These are phyloP conservation scores for Meloidogyne hapla DNA, from an alignment of 1,140 invertebrate species.

Conservation along the genomic window DNA sequence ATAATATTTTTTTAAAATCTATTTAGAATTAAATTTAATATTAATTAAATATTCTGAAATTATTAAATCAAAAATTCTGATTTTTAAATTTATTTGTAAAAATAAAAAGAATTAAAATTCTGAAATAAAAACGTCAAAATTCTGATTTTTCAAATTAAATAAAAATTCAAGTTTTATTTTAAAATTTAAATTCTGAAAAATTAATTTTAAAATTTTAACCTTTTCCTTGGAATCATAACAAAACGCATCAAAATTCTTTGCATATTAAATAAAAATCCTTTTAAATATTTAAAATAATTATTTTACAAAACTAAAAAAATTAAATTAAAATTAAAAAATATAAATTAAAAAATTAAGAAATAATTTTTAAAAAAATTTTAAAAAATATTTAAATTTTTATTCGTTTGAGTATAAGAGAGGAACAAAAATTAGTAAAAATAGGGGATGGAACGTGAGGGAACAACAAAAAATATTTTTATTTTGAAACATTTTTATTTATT, in stretches of 20 bases:
- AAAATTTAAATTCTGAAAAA: not conserved
- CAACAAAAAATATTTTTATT: too few relatives aligned
- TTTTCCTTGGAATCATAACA: not conserved
- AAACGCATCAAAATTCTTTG: slow-evolving; percentile 5
- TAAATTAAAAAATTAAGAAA: not conserved
- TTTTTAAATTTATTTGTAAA: too few relatives aligned
- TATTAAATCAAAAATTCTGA: too few relatives aligned
- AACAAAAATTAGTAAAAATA: too few relatives aligned
- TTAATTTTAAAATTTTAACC: not conserved
- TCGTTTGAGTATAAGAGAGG: not conserved
- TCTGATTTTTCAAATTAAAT: too few relatives aligned
- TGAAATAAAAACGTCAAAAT: too few relatives aligned
- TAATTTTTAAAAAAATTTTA: not conserved
- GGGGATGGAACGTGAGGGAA: too few relatives aligned
- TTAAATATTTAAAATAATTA: not conserved
- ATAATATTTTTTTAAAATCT: too few relatives aligned
- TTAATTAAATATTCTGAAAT: slow-evolving; percentile 7
- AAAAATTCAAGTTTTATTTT: too few relatives aligned
- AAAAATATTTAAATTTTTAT: not conserved
- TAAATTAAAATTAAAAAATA: slow-evolving; percentile 14
- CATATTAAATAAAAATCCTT: not conserved
- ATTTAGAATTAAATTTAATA: slow-evolving; percentile 13
- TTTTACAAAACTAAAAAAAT: too few relatives aligned
- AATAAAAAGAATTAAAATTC: too few relatives aligned
- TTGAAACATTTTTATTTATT: too few relatives aligned